Evolutionary conservation across 1,140 invertebrate genomes (phyloP).

Genomic region (Drosophila pandora): DNA sequence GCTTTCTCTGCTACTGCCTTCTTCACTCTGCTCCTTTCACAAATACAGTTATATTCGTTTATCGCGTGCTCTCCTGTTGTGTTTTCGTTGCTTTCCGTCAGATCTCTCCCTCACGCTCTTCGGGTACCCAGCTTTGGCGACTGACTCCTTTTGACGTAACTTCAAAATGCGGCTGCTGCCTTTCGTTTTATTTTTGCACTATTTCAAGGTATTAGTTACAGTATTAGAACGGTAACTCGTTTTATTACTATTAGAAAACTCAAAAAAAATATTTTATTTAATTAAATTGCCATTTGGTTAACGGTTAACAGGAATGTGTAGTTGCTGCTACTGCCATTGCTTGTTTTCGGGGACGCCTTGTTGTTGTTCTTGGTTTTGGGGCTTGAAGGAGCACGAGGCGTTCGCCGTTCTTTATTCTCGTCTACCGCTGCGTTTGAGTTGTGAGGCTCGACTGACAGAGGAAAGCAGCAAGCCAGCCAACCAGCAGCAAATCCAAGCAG

Average conservation of each 20-base stretch:
- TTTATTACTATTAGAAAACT: conserved; percentile 6
- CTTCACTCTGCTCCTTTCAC: conserved; percentile 18
- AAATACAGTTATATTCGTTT: conserved; percentile 35
- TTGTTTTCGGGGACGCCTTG: neutral
- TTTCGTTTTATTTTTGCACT: neutral
- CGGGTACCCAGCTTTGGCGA: neutral
- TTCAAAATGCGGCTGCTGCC: conserved; percentile 45
- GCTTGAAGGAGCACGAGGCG: conserved; percentile 10
- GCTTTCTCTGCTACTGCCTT: neutral
- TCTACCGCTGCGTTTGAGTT: conserved; percentile 67
- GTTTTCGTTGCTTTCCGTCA: conserved; percentile 32
- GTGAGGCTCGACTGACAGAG: conserved; percentile 61
- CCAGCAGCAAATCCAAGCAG: conserved; percentile 4
- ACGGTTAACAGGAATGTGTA: neutral
- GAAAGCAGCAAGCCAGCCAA: conserved; percentile 11
- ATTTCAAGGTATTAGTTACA: neutral
- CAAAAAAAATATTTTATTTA: conserved; percentile 23
- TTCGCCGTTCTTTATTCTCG: conserved; percentile 7
- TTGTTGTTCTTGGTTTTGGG: conserved; percentile 4
- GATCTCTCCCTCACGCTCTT: conserved; percentile 5
- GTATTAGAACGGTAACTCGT: neutral
- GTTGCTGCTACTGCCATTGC: neutral
- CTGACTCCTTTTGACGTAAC: conserved; percentile 72
- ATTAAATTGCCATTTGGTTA: conserved; percentile 23
- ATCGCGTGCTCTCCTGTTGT: conserved; percentile 38